A percentile compares a stretch with the other conserved stretches of the same genome.
Conservation (phyloP, 2,888 invertebrate genomes). For the Rotaria socialis region DNA sequence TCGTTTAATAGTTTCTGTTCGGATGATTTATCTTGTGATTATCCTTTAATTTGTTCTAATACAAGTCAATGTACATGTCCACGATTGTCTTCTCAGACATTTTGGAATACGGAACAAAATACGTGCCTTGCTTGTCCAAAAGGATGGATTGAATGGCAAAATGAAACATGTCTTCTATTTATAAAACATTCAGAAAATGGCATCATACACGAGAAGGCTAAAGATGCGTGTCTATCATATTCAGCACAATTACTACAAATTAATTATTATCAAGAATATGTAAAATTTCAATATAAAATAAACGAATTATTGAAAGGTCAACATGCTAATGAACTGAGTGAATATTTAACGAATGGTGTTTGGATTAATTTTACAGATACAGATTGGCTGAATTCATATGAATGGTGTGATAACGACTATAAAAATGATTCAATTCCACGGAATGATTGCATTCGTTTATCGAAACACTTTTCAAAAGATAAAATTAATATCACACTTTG, state of each 20-base stretch:
- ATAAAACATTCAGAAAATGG: not conserved
- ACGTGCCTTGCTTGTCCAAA: not conserved
- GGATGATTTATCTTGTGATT: not conserved
- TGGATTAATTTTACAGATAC: not conserved
- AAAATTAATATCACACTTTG: not conserved
- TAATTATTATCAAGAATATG: not conserved
- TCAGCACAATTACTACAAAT: not conserved
- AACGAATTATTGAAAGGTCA: not conserved
- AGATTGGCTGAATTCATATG: too few relatives aligned
- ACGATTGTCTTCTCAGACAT: not conserved
- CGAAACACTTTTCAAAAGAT: too few relatives aligned
- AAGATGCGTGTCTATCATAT: not conserved
- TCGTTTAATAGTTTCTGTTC: not conserved
- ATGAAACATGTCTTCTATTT: not conserved
- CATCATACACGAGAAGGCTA: not conserved
- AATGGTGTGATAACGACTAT: not conserved
- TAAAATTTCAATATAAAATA: not conserved
- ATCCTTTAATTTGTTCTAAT: not conserved
- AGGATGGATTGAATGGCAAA: not conserved
- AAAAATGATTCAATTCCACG: not conserved
- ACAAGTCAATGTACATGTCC: not conserved
- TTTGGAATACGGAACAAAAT: not conserved
- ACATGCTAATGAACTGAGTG: not conserved
- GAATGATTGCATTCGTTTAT: not conserved
- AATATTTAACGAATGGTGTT: not conserved